Evolutionary conservation across 1,140 invertebrate genomes (phyloP), one percentile per base, ranked within the genome.

Genomic region (Acromyrmex echinatior): DNA sequence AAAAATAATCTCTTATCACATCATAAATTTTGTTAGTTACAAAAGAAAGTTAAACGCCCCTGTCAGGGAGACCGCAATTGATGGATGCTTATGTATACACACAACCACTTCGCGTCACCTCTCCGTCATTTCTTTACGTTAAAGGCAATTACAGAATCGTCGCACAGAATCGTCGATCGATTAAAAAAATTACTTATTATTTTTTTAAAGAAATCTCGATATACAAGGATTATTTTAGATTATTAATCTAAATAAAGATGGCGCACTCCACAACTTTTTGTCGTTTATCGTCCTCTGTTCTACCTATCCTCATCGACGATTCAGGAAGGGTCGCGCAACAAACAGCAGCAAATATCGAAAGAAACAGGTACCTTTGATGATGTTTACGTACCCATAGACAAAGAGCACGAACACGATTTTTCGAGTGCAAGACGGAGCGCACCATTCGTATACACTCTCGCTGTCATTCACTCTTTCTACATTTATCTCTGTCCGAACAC

Each of bases 301-400:
- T 45, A 45, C 9, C 39, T 35, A 39, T 39, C 35, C 7, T 10
- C 39, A 45, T 45, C 39, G 5, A 45, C 39, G 39, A 45, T 45
- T 45, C 10, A 10, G 39, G 9, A 45, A 45, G 9, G 39, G 10
- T 45, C 9, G 39, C 39, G 9, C 39, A 10, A 10, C 9, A 45
- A 45, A 45, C 9, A 45, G 39, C 39, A 45, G 39, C 39, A 45
- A 39, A 45, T 45, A 12, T 45, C 39, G 39, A 45, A 12, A 45
- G 39, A 45, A 45, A 82, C 87, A 58, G 94, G 93, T 93, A 93
- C 93, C 93, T 93, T 94, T 94, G 93, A 88, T 92, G 28, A 87
- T 85, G 88, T 86, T 86, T 88, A 87, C 86, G 77, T 84, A 87
- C 89, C 92, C 92, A 91, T 93, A 89, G 90, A 93, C 80, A 87